Conservation (phyloP, 2,113 vertebrate genomes). For the Chaetorhynchus papuensis region DNA sequence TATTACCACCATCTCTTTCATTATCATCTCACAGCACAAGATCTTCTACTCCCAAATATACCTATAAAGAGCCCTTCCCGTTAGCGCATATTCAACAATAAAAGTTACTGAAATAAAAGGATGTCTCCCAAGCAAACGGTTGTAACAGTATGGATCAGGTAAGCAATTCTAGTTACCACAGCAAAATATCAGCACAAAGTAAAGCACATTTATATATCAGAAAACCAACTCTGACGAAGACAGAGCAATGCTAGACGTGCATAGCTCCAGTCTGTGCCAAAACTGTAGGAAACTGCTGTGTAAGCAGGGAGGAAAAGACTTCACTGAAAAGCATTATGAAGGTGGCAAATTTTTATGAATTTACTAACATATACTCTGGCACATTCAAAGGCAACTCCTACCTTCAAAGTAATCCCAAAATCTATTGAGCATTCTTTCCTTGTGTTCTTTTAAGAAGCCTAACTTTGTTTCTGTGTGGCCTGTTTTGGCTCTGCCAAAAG, state of each 20-base stretch:
- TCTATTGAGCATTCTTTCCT: neutral
- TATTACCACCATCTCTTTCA: neutral
- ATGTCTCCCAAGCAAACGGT: neutral
- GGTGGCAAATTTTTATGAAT: neutral
- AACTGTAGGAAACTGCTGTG: neutral
- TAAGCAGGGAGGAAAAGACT: neutral
- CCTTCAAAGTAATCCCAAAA: neutral
- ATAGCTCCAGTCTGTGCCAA: neutral
- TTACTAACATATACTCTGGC: neutral
- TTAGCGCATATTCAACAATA: neutral
- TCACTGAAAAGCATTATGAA: neutral
- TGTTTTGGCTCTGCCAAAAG: neutral
- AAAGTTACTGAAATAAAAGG: neutral
- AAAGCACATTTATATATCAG: neutral
- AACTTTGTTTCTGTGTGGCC: neutral
- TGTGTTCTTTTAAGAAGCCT: neutral
- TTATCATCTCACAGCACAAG: neutral
- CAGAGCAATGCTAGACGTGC: neutral
- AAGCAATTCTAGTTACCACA: neutral
- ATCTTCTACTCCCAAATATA: neutral
- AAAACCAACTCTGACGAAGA: neutral
- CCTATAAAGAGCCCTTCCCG: neutral
- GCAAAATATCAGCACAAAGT: neutral
- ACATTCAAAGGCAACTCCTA: neutral
- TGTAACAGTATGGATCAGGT: neutral